Percentiles rank a stretch among this genome's conserved stretches.
Evolutionary conservation across 2,888 invertebrate genomes (phyloP).

Genomic region (Ypsolopha sequella): DNA sequence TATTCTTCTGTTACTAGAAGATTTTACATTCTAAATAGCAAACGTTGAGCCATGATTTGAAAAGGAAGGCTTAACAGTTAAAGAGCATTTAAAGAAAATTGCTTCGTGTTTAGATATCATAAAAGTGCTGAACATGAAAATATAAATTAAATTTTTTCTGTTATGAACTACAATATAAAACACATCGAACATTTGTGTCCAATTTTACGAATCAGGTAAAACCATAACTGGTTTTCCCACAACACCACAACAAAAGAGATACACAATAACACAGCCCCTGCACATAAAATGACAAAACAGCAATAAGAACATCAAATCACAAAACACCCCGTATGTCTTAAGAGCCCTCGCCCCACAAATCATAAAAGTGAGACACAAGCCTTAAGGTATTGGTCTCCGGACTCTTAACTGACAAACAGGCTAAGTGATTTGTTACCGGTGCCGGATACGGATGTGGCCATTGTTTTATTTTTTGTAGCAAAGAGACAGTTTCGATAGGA

Average conservation of each 20-base stretch:
- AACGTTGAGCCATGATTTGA: too few species aligned
- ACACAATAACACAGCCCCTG: not conserved
- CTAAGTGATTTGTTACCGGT: slow-evolving; percentile 9
- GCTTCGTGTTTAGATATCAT: too few species aligned
- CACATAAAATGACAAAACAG: too few species aligned
- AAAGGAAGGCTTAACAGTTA: too few species aligned
- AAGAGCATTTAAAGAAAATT: too few species aligned
- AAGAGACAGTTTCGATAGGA: too few species aligned
- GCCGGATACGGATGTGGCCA: slow-evolving; percentile 22
- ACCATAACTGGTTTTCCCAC: not conserved
- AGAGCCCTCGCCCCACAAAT: slow-evolving; percentile 10
- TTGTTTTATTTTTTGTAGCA: slow-evolving; percentile 26
- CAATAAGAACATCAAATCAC: not conserved
- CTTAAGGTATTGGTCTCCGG: slow-evolving; percentile 3
- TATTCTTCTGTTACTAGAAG: too few species aligned
- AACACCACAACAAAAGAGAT: not conserved
- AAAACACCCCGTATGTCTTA: slow-evolving; percentile 16
- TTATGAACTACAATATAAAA: not conserved
- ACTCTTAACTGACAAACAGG: slow-evolving; percentile 1
- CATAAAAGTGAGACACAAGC: slow-evolving; percentile 3
- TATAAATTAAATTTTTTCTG: not conserved
- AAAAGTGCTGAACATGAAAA: too few species aligned
- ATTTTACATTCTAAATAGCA: too few species aligned
- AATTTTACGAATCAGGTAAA: not conserved
- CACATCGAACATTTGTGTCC: not conserved